Base-by-base conservation (phyloP, 2,113 vertebrate species). In the Actenoides lindsayi region DNA sequence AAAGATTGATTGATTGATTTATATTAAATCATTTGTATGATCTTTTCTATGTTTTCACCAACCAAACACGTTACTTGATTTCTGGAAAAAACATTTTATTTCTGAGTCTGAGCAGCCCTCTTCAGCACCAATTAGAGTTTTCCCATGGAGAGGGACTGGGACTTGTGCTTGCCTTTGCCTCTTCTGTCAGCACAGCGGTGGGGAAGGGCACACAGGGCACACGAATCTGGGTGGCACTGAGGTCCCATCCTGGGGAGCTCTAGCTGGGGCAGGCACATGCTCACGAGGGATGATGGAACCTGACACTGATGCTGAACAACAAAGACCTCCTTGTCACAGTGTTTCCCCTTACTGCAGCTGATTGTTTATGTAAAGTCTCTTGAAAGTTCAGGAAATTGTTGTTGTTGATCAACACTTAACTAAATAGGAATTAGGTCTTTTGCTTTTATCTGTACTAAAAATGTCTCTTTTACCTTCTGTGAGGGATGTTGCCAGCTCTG, bases 391-490 rank as follows among this genome's bases (percentile, higher is more conserved):
- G 25, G 33, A n/a, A 65, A 51, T 12, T 23, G 48, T 62, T 68
- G 15, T 39, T 4, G 23, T n/a, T 87, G 88, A 94, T 93, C 83
- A 84, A 1, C 8, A 8, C 25, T 80, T 53, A 78, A 42, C 60
- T 81, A 90, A 94, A 54, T 41, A 89, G 44, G 68, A 83, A 83
- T 89, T 88, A 89, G 46, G 33, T 75, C 23, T 89, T 90, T 90
- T 91, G 70, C 41, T 94, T 93, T 92, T 90, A 87, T 96, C 90
- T 90, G 19, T 68, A 50, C 80, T 89, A 83, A 92, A 94, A 96
- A 81, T 73, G 56, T 60, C 27, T 92, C 62, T 84, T 84, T 91
- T 84, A 13, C 33, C 27, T 28, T 57, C 60, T 78, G 46, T 51
- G 88, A 93, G 83, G 51, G 85, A 89, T 68, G 68, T 56, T 95